phyloP scores from a whole-genome alignment of 2,113 vertebrate species.

The Gymnocephalus cernua region DNA sequence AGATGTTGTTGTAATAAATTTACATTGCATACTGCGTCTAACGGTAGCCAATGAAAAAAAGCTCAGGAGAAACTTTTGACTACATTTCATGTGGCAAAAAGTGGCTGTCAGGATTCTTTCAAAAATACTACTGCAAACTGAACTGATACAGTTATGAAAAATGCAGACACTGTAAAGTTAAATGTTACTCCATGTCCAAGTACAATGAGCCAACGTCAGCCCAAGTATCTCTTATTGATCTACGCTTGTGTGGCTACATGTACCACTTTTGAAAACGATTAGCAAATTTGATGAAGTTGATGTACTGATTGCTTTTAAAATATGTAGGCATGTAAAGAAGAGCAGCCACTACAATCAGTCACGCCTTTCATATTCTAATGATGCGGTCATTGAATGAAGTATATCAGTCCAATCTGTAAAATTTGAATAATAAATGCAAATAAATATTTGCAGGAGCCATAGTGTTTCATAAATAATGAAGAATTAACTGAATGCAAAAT shows the following conservation, averaged over 20 bases:
- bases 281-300: neutral
- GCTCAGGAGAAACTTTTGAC: conserved; percentile 5
- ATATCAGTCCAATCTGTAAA: neutral
- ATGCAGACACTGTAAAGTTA: neutral
- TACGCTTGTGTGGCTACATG: neutral
- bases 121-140: conserved; percentile 10
- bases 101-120: neutral
- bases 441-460: conserved; percentile 25
- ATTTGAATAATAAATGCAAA: conserved; percentile 25
- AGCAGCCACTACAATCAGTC: neutral
- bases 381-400: conserved; percentile 1
- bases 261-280: neutral
- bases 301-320: conserved; percentile 15
- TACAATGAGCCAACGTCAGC: neutral
- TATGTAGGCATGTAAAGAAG: neutral
- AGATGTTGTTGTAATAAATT: conserved; percentile 58
- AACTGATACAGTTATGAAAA: conserved; percentile 8
- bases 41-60: conserved; percentile 27
- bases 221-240: neutral
- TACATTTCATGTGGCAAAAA: neutral
- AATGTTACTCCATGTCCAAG: neutral
- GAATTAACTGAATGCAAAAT: conserved; percentile 28
- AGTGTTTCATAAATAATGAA: conserved; percentile 42
- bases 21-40: conserved; percentile 43
- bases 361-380: neutral